These are phyloP conservation scores for Tolmerus cingulatus DNA, from an alignment of 2,888 invertebrate species.

Conservation along the genomic window DNA sequence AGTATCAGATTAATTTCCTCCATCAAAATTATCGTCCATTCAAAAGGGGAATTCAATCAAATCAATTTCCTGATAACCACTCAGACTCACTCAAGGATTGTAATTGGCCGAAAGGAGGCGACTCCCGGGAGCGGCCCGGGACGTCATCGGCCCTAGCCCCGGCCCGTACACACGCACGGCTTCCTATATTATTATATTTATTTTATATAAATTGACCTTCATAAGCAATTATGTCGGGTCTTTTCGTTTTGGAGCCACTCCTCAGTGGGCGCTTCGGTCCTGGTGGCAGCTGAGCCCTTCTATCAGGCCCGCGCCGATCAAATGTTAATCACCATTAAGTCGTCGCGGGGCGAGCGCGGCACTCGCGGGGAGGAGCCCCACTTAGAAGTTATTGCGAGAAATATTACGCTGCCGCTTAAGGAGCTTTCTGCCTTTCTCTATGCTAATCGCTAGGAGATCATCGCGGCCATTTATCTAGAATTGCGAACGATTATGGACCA, in stretches of 20 bases:
- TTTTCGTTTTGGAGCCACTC: slow-evolving; percentile 15
- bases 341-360: not conserved
- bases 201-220: slow-evolving; percentile 49
- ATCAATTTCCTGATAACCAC: slow-evolving; percentile 48
- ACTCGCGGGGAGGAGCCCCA: not conserved
- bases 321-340: slow-evolving; percentile 39
- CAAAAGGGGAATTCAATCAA: slow-evolving; percentile 45
- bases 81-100: slow-evolving; percentile 21
- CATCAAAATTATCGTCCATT: slow-evolving; percentile 37
- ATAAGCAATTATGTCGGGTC: slow-evolving; percentile 46
- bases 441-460: slow-evolving; percentile 34
- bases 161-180: not conserved
- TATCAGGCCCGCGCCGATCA: slow-evolving; percentile 32
- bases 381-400: slow-evolving; percentile 28
- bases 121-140: not conserved
- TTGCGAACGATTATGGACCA: slow-evolving; percentile 32
- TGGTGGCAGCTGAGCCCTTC: not conserved
- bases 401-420: not conserved
- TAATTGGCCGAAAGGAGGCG: slow-evolving; percentile 33
- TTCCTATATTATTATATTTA: slow-evolving; percentile 48
- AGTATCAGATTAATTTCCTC: slow-evolving; percentile 42
- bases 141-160: not conserved
- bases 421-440: slow-evolving; percentile 26
- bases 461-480: slow-evolving; percentile 36
- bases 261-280: slow-evolving; percentile 25